Evolutionary conservation across 2,888 invertebrate species (phyloP).

Genomic region (Liopterus haemorrhoidalis): DNA sequence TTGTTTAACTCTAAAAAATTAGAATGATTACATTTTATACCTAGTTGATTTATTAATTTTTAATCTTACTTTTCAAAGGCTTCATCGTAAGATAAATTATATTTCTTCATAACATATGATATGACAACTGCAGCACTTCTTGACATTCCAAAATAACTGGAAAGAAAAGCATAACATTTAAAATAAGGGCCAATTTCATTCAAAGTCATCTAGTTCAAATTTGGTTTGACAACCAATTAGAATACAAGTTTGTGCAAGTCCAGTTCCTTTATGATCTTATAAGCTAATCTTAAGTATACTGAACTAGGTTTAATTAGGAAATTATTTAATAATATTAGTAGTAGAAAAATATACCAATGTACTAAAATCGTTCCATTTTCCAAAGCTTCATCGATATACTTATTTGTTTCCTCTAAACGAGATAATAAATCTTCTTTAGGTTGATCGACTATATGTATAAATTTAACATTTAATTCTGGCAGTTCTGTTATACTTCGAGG

Average conservation of each 20-base stretch:
- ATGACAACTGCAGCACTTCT: constrained; percentile 83
- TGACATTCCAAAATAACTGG: constrained; percentile 82
- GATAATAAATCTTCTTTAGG: constrained; percentile 78
- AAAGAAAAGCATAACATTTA: constrained; percentile 24
- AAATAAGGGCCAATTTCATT: constrained; percentile 3
- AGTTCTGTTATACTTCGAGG: constrained; percentile 66
- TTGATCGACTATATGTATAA: constrained; percentile 75
- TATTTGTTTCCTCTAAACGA: constrained; percentile 68
- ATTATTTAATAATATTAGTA: no score
- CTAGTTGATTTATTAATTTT: neutral
- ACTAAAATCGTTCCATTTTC: constrained; percentile 67
- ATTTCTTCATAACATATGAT: constrained; percentile 82
- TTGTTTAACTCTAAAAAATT: constrained; percentile 52
- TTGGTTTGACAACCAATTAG: no score
- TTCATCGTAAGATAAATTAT: constrained; percentile 63
- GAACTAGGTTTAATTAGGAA: no score
- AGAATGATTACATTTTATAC: constrained; percentile 11
- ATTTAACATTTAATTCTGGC: constrained; percentile 63
- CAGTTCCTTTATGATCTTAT: no score
- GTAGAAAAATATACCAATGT: constrained; percentile 69
- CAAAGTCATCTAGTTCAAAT: no score
- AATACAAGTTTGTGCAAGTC: no score
- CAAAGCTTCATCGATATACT: constrained; percentile 68
- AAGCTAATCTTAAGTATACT: no score
- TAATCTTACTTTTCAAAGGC: constrained; percentile 53